These are phyloP conservation scores for Tretioscincus oriximinensis DNA, from an alignment of 2,113 vertebrate genomes.

Conservation along the genomic window DNA sequence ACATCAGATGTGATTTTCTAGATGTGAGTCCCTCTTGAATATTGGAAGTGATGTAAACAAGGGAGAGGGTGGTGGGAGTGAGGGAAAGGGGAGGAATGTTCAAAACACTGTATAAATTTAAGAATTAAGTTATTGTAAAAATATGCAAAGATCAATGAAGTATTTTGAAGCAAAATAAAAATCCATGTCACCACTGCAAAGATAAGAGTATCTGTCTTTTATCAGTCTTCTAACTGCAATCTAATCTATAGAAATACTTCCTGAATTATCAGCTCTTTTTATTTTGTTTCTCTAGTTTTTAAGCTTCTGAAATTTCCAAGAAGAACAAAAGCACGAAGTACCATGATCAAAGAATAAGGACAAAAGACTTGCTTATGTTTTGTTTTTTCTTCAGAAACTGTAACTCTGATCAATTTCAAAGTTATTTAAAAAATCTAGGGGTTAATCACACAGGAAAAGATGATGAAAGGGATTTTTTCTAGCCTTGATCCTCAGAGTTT, in stretches of 20 bases:
- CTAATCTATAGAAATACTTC: not conserved
- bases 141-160: too few relatives aligned
- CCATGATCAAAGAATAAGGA: not conserved
- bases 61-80: too few relatives aligned
- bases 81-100: too few relatives aligned
- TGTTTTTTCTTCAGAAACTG: not conserved
- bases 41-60: too few relatives aligned
- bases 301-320: not conserved
- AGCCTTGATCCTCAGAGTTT: too few relatives aligned
- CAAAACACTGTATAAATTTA: too few relatives aligned
- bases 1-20: too few relatives aligned
- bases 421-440: conserved; percentile 6
- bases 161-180: too few relatives aligned
- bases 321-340: not conserved
- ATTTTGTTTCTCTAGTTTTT: not conserved
- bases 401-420: conserved; percentile 11
- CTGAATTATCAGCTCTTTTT: not conserved
- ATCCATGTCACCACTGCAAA: not conserved
- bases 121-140: too few relatives aligned
- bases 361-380: conserved; percentile 1
- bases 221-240: not conserved
- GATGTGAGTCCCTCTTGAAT: too few relatives aligned
- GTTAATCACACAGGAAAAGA: conserved; percentile 6
- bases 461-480: not conserved
- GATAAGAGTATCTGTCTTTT: not conserved